Evolutionary conservation across 2,888 invertebrate genomes (phyloP).

Genomic region (Cenopis cana): DNA sequence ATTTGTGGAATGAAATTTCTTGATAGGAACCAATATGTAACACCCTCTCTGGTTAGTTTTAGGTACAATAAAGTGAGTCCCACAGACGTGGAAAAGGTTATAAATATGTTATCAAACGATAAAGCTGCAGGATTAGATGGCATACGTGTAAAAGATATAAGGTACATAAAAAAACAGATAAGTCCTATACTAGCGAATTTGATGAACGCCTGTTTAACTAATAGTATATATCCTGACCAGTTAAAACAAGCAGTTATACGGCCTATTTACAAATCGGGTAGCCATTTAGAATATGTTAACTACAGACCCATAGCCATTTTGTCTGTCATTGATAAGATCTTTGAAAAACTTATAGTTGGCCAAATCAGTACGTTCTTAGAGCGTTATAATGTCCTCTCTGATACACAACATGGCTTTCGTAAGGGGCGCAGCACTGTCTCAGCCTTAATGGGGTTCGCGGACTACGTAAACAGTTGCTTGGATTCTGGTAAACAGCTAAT

Average conservation of each 20-base stretch:
- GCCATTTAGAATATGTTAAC: slow-evolving; percentile 36
- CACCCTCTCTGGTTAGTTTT: no score
- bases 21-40: no score
- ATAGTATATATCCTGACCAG: slow-evolving; percentile 30
- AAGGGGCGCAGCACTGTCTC: slow-evolving; percentile 5
- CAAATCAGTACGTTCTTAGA: slow-evolving; percentile 3
- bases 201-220: slow-evolving; percentile 35
- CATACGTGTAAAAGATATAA: slow-evolving; percentile 39
- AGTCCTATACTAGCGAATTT: slow-evolving; percentile 41
- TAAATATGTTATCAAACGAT: not conserved
- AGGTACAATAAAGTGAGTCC: no score
- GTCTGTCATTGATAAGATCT: slow-evolving; percentile 30
- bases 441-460: not conserved
- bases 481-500: not conserved
- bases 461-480: not conserved
- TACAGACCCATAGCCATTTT: slow-evolving; percentile 45
- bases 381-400: not conserved
- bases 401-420: not conserved
- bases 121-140: slow-evolving; percentile 33
- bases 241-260: slow-evolving; percentile 39
- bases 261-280: slow-evolving; percentile 41
- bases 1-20: not conserved
- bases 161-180: slow-evolving; percentile 22
- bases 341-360: not conserved
- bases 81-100: no score